Evolutionary conservation across 2,797 vertebrate genomes (phyloP), one percentile per base, ranked within the genome.

Genomic region (Lateolabrax maculatus): DNA sequence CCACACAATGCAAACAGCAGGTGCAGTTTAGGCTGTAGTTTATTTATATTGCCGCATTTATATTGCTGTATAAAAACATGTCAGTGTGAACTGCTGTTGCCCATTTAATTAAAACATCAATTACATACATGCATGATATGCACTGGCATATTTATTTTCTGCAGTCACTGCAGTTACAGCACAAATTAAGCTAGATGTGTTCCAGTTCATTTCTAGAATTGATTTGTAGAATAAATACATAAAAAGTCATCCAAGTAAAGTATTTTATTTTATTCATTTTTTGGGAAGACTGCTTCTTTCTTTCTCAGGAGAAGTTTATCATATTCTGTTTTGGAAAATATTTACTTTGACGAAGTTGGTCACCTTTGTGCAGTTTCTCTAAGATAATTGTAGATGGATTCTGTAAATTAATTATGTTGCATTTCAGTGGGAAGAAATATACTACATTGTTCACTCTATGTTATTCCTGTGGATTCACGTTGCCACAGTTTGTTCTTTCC

Each of bases 11-110:
- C 2, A 3, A 61, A 46, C 73, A 46, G 56, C 18, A 8, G 16
- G 51, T 60, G n/a, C 51, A n/a, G 29, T 74, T 67, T 56, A 65
- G n/a, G 39, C 39, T n/a, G 1, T 1, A 46, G 10, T 71, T 68
- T 52, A 71, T 81, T 51, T 58, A 48, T 75, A 34, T 39, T 25
- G 23, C 15, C 8, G 16, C 7, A 55, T 64, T 64, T 49, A 62
- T n/a, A 58, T 9, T 34, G 7, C 31, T 48, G 13, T 64, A 7
- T 29, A 23, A 41, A 73, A 41, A 49, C 27, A 11, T 52, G 18
- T 55, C 12, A 41, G 39, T n/a, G 19, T 36, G 10, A 63, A 7
- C 21, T 58, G 46, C 58, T 62, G n/a, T 21, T 71, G 27, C 37
- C 21, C 11, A 19, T 62, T 66, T 56, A 55, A 61, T 82, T 69